Evolutionary conservation across 2,113 vertebrate genomes (phyloP).

Genomic region (Esox niger): DNA sequence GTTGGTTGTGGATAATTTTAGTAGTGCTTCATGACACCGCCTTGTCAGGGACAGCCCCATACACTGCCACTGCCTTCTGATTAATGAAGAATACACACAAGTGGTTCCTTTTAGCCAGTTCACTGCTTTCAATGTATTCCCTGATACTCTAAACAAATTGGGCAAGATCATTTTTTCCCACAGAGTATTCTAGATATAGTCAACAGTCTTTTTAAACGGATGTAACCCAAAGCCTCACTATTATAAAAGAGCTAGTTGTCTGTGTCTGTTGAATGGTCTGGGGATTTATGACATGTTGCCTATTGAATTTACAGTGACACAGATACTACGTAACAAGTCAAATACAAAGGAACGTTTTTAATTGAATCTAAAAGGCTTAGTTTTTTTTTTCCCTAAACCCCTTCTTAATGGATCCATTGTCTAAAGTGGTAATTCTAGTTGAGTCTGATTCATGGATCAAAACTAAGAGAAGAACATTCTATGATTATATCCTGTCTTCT

Average conservation of each 20-base stretch:
- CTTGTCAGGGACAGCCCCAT: neutral
- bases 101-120: neutral
- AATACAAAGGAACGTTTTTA: neutral
- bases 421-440: neutral
- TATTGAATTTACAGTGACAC: neutral
- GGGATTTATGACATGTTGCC: no score
- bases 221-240: neutral
- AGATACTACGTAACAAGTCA: neutral
- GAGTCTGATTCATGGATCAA: neutral
- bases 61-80: neutral
- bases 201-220: neutral
- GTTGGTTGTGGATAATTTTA: conserved; percentile 33
- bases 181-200: neutral
- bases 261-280: neutral
- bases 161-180: neutral
- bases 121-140: neutral
- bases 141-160: no score
- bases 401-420: neutral
- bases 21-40: conserved; percentile 19
- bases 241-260: neutral
- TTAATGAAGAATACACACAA: neutral
- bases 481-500: conserved; percentile 6
- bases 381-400: no score
- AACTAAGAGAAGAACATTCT: conserved; percentile 16
- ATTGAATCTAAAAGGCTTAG: neutral